Conservation (phyloP, 2,797 vertebrate species). For the Cuniculus paca region DNA sequence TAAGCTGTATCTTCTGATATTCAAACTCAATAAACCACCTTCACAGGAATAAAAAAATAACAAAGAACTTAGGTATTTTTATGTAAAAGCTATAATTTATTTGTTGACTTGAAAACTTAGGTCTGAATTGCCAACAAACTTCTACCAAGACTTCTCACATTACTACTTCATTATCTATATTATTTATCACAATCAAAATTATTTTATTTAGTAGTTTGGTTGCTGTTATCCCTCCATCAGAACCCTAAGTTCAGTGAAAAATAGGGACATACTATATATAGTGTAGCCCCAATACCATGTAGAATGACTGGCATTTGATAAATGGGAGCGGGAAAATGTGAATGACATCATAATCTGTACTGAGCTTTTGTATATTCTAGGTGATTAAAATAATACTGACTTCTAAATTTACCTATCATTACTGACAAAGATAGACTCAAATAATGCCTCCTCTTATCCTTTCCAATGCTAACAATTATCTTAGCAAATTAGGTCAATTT, state of each 20-base stretch:
- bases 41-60: constrained; percentile 38
- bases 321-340: background rate
- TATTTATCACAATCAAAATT: background rate
- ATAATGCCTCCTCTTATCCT: background rate
- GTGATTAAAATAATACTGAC: background rate
- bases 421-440: background rate
- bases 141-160: background rate
- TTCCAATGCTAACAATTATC: background rate
- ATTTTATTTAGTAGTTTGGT: background rate
- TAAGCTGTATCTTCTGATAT: background rate
- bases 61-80: background rate
- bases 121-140: background rate
- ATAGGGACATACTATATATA: background rate
- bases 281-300: background rate
- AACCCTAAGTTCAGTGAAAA: background rate
- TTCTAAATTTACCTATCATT: background rate
- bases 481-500: background rate
- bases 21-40: background rate
- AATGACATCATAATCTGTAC: background rate
- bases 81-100: background rate
- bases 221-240: background rate
- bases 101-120: background rate
- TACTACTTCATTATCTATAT: background rate
- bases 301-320: background rate
- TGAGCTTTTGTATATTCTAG: background rate